A percentile compares a stretch with the other conserved stretches of the same genome.
phyloP scores from a whole-genome alignment of 2,888 invertebrate species.

The Hesperia comma region DNA sequence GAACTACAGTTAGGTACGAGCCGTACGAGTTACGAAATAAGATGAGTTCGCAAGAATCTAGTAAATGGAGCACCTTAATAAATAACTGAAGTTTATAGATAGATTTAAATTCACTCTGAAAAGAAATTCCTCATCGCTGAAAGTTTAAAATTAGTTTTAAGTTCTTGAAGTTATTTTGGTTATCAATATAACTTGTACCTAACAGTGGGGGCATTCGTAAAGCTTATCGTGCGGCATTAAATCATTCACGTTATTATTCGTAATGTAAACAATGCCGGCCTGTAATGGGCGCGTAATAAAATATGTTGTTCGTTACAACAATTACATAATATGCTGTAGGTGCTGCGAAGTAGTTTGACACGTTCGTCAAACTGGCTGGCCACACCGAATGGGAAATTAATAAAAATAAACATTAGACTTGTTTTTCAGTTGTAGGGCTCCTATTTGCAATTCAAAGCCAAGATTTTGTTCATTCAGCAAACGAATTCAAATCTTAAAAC shows the following conservation, averaged over 20 bases:
- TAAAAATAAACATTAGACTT: too few relatives aligned
- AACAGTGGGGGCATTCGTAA: slow-evolving; percentile 3
- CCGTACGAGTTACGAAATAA: too few relatives aligned
- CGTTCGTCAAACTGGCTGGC: background rate
- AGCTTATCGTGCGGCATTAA: slow-evolving; percentile 37
- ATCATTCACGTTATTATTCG: slow-evolving; percentile 45
- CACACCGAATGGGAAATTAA: background rate
- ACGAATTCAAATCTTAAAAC: too few relatives aligned
- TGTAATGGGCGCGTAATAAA: slow-evolving; percentile 45
- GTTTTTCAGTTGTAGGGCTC: too few relatives aligned
- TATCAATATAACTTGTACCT: background rate
- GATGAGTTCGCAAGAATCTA: too few relatives aligned
- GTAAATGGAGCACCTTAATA: too few relatives aligned
- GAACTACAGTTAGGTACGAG: too few relatives aligned
- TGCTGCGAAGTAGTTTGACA: background rate
- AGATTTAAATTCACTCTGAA: too few relatives aligned
- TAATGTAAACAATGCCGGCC: slow-evolving; percentile 45
- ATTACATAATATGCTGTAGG: slow-evolving; percentile 10
- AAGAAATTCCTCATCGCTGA: background rate
- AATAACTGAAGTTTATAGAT: too few relatives aligned
- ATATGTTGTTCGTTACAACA: slow-evolving; percentile 41
- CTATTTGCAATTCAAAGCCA: too few relatives aligned
- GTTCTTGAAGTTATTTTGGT: background rate
- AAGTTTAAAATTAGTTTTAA: background rate
- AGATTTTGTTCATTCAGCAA: too few relatives aligned